phyloP scores from a whole-genome alignment of 2,888 invertebrate genomes.

The Cartodere bifasciata region DNA sequence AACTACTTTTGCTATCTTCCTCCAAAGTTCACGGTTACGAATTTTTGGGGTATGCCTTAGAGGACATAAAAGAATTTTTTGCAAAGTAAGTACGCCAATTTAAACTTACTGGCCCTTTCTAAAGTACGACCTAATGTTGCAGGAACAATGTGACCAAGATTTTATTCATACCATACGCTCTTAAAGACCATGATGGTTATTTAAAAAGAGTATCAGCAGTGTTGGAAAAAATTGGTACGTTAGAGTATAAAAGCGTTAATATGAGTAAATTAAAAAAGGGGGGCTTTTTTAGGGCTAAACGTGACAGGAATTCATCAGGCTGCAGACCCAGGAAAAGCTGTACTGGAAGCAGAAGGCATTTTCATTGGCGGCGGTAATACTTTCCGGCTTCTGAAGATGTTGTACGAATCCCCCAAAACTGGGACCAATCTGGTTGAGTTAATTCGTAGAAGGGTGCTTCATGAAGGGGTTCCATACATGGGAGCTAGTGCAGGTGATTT shows the following conservation, averaged over 20 bases:
- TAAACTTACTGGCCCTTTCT: background rate
- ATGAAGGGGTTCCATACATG: constrained; percentile 56
- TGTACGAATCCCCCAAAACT: no score
- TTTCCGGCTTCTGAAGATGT: constrained; percentile 54
- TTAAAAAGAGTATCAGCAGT: constrained; percentile 45
- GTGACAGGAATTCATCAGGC: constrained; percentile 54
- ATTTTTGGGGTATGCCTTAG: constrained; percentile 52
- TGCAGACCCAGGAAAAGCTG: constrained; percentile 41
- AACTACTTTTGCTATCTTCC: constrained; percentile 54
- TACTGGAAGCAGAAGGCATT: constrained; percentile 52
- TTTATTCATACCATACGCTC: constrained; percentile 65
- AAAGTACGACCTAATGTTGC: constrained; percentile 23
- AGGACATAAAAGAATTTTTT: constrained; percentile 48
- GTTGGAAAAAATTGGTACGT: constrained; percentile 34
- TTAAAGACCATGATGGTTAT: constrained; percentile 52
- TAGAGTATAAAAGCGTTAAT: background rate
- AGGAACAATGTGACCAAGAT: constrained; percentile 52
- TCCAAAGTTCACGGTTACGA: constrained; percentile 55
- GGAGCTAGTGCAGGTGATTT: constrained; percentile 65
- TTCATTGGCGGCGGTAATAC: constrained; percentile 76
- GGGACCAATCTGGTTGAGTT: constrained; percentile 47
- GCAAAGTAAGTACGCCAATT: constrained; percentile 38
- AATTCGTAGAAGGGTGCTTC: constrained; percentile 49
- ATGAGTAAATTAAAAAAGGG: constrained; percentile 3
- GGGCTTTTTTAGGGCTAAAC: constrained; percentile 35